Evolutionary conservation across 2,113 vertebrate genomes (phyloP), one percentile per base, ranked within the genome.

Genomic region (Gallinago media): DNA sequence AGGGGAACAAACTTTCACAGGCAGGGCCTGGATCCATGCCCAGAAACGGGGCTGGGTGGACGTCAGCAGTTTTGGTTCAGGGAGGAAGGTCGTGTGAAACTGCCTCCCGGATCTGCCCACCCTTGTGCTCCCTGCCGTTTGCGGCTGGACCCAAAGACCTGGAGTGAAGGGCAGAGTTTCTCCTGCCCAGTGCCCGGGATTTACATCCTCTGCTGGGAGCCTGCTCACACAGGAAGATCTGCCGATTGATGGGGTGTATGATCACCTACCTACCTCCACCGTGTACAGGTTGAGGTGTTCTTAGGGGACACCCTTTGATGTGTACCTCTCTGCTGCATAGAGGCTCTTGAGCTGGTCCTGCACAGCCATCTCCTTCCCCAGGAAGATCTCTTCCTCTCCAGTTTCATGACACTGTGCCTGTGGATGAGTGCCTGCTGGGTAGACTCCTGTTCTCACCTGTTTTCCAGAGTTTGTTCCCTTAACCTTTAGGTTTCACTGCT

Each of bases 61-160:
- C 95, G 92, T 97, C 96, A 96, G 95, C 92, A 91, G 94, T 56
- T 96, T 92, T 97, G 95, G 96, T 96, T 97, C 96, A 96, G 76
- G 82, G 92, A 95, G 47, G 96, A 93, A 96, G 93, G 96, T 96
- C 95, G 55, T 95, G 96, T 93, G 96, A 96, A 97, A 97, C 67
- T 95, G 86, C 56, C 11, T 88, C 71, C 88, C 3, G 1, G 87
- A 85, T 93, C 89, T 94, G 75, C 93, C 95, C 19, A 15, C 90
- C 92, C 90, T 94, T 49, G 79, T 4, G 1, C 79, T 91, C 0
- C 2, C 91, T 91, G 83, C 76, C 8, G 1, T 59, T 47, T 47
- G 89, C 1, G 11, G 56, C 81, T 3, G 2, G 90, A 34, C 63
- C 73, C 81, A 9, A 56, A 71, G 93, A 85, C 73, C 80, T 49